Conservation (phyloP, 2,797 vertebrate species). For the Pitangus sulphuratus region DNA sequence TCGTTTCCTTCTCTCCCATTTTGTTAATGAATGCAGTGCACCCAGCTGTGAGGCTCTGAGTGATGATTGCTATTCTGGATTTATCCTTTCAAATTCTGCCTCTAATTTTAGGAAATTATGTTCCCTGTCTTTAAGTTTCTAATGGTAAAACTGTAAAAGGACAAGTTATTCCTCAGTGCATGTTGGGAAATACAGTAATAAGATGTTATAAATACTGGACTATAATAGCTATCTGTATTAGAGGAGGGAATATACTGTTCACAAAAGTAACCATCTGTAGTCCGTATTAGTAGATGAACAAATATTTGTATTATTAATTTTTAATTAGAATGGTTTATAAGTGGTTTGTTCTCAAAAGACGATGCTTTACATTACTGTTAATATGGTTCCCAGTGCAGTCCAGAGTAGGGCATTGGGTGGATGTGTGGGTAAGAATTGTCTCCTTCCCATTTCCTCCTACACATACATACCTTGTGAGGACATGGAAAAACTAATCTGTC, state of each 20-base stretch:
- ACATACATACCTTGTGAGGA: background rate
- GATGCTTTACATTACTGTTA: background rate
- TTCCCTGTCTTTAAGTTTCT: background rate
- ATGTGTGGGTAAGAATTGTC: background rate
- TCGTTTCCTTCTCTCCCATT: slow-evolving; percentile 8
- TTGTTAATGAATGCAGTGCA: slow-evolving; percentile 26
- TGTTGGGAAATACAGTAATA: background rate
- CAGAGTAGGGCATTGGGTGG: background rate
- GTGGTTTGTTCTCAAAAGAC: background rate
- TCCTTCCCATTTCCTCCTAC: background rate
- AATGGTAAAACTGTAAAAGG: slow-evolving; percentile 30
- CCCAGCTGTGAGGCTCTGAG: slow-evolving; percentile 10
- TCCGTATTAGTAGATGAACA: background rate
- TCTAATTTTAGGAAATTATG: slow-evolving; percentile 40
- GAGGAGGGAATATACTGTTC: background rate
- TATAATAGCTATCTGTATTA: background rate
- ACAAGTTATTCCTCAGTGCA: background rate
- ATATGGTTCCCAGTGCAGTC: background rate
- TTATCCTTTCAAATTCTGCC: slow-evolving; percentile 24
- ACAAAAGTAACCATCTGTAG: background rate
- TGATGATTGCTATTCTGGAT: background rate
- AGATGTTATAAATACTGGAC: background rate
- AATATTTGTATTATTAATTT: background rate
- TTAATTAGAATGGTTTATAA: background rate
- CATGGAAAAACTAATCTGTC: slow-evolving; percentile 51